Evolutionary conservation across 2,888 invertebrate species (phyloP), one percentile per base, ranked within the genome.

Genomic region (Ypsolopha scabrella): DNA sequence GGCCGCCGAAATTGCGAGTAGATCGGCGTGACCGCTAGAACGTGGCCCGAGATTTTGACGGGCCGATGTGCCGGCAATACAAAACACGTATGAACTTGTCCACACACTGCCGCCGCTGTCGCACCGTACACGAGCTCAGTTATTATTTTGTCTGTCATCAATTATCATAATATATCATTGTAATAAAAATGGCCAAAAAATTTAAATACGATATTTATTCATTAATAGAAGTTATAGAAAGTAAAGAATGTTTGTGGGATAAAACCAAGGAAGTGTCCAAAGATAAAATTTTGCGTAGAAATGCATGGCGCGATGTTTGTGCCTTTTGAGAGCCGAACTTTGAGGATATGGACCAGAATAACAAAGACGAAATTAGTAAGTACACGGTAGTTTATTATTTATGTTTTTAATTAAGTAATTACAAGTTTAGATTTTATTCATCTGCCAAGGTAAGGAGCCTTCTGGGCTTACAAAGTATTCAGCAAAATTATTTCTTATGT

Each of bases 1-100:
- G 51, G 45, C 38, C 49, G 54, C 50, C 47, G 54, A 51, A 46
- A 11, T 51, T 38, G 33, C 48, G 51, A 38, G 47, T 48, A 51
- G 51, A 38, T 51, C 51, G 51, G 48, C 53, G 53, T 38, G 37
- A 44, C 51, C 53, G 51, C 50, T 52, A 52, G 52, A 46, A 45
- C 52, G 33, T 34, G 24, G 24, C 24, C 24, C 24, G 24, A 24
- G 44, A 51, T 52, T 52, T 7, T 51, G 52, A 52, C 52, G 52
- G 51, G 52, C 52, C 50, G 50, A 52, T 48, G 50, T 52, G 54
- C 47, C 52, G 44, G 50, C 52, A 54, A 54, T 38, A 50, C 54
- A 50, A 54, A 52, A 52, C 53, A 35, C 35, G 33, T 39, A 33
- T 35, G 14, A 39, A 33, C 6, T 11, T 48, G 38, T 24, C 24